Evolutionary conservation across 2,888 invertebrate species (phyloP).

Genomic region (Melipona bicolor): DNA sequence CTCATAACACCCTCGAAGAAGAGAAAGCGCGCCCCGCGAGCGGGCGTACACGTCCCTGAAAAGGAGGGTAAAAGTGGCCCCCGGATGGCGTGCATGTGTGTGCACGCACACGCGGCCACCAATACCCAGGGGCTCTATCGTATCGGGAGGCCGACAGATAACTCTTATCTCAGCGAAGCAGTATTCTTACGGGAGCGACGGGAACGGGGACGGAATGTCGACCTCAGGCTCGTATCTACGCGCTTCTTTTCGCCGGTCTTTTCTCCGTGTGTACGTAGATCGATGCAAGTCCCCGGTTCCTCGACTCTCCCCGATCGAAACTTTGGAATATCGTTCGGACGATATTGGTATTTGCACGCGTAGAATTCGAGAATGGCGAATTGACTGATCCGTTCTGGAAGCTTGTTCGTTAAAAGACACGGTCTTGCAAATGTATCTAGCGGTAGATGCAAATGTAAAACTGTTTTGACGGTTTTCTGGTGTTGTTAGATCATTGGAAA

Average conservation of each 20-base stretch:
- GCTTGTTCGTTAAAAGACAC: too few relatives aligned
- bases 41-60: constrained; percentile 48
- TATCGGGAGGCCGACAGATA: constrained; percentile 81
- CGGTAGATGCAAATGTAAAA: too few relatives aligned
- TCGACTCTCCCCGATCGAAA: too few relatives aligned
- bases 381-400: too few relatives aligned
- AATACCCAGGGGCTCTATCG: constrained; percentile 78
- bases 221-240: constrained; percentile 59
- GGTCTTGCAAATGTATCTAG: too few relatives aligned
- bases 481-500: too few relatives aligned
- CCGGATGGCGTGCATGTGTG: constrained; percentile 19
- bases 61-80: constrained; percentile 70
- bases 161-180: constrained; percentile 81
- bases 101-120: constrained; percentile 38
- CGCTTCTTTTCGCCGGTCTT: constrained; percentile 12
- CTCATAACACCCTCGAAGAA: constrained; percentile 78
- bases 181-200: constrained; percentile 77
- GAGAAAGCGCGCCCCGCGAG: constrained; percentile 72
- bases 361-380: too few relatives aligned
- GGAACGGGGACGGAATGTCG: constrained; percentile 55
- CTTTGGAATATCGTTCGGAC: too few relatives aligned
- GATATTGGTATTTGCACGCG: too few relatives aligned
- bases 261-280: constrained; percentile 1
- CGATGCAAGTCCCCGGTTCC: neutral
- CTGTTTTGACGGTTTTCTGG: too few relatives aligned